phyloP scores from a whole-genome alignment of 2,888 invertebrate species.

The Lapara coniferarum region DNA sequence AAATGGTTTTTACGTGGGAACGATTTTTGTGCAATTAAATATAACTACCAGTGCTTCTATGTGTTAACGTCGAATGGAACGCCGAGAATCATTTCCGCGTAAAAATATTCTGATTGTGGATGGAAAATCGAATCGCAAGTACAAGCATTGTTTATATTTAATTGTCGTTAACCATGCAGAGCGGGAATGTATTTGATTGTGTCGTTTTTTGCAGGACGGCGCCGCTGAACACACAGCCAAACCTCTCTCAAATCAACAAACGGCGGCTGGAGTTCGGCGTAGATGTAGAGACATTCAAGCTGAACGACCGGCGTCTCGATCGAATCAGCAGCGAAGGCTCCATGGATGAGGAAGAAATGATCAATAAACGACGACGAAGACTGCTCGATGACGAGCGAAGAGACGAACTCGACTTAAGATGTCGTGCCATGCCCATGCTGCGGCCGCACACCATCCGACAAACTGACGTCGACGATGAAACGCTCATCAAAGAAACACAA shows the following conservation, averaged over 20 bases:
- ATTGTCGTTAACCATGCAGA: slow-evolving; percentile 44
- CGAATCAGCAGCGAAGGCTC: slow-evolving; percentile 69
- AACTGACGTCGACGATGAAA: slow-evolving; percentile 88
- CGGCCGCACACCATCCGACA: slow-evolving; percentile 68
- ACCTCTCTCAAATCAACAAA: slow-evolving; percentile 87
- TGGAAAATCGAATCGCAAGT: slow-evolving; percentile 83
- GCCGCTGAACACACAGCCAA: slow-evolving; percentile 82
- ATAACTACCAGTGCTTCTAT: slow-evolving; percentile 71
- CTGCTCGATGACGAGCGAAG: slow-evolving; percentile 75
- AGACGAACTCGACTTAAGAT: slow-evolving; percentile 58
- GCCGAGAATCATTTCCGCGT: slow-evolving; percentile 85
- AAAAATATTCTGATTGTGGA: slow-evolving; percentile 83
- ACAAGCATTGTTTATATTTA: slow-evolving; percentile 61
- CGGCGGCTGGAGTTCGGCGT: slow-evolving; percentile 86
- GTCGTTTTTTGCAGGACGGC: slow-evolving; percentile 78
- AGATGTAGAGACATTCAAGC: slow-evolving; percentile 76
- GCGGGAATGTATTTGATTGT: slow-evolving; percentile 47
- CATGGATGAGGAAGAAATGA: slow-evolving; percentile 73
- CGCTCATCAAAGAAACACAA: slow-evolving; percentile 93
- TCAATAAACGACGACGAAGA: slow-evolving; percentile 73
- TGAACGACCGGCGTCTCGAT: slow-evolving; percentile 66
- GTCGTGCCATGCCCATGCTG: slow-evolving; percentile 57
- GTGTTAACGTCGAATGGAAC: slow-evolving; percentile 78
- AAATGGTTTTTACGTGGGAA: slow-evolving; percentile 85
- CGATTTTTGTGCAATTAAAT: slow-evolving; percentile 81